Percentiles rank a stretch among this genome's conserved stretches.
Evolutionary conservation across 2,888 invertebrate genomes (phyloP).

Genomic region (Hipparchia sbordonii): DNA sequence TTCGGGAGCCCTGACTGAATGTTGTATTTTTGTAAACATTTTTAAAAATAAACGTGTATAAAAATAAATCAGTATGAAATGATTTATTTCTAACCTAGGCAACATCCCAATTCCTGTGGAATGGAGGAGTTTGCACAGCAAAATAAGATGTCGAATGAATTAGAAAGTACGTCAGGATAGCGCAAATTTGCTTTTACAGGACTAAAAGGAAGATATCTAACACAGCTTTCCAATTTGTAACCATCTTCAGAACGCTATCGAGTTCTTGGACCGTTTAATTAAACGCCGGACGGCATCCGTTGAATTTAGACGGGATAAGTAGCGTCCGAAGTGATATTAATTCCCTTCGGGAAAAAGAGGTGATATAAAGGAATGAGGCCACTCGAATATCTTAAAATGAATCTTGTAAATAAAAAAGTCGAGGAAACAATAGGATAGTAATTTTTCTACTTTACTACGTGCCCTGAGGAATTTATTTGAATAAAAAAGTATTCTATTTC

Average conservation of each 20-base stretch:
- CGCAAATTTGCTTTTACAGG: neutral
- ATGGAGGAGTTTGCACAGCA: neutral
- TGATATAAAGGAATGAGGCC: neutral
- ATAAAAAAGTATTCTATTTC: no score
- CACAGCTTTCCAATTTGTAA: conserved; percentile 25
- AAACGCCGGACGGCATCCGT: conserved; percentile 26
- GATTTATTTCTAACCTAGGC: no score
- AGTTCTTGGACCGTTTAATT: conserved; percentile 32
- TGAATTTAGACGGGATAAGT: conserved; percentile 32
- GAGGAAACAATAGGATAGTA: no score
- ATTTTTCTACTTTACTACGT: no score
- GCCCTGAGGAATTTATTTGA: no score
- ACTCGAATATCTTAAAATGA: neutral
- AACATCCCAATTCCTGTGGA: neutral
- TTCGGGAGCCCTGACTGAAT: no score
- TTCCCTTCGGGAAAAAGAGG: conserved; percentile 17
- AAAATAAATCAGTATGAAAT: no score
- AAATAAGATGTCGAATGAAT: neutral
- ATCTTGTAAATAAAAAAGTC: neutral
- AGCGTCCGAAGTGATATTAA: conserved; percentile 30
- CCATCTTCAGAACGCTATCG: conserved; percentile 14
- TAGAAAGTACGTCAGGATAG: neutral
- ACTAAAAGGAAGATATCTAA: conserved; percentile 5
- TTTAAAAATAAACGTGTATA: no score
- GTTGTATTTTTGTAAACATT: no score